Percentiles rank a stretch among this genome's conserved stretches.
Evolutionary conservation across 2,797 vertebrate species (phyloP).

Genomic region (Amniataba percoides): DNA sequence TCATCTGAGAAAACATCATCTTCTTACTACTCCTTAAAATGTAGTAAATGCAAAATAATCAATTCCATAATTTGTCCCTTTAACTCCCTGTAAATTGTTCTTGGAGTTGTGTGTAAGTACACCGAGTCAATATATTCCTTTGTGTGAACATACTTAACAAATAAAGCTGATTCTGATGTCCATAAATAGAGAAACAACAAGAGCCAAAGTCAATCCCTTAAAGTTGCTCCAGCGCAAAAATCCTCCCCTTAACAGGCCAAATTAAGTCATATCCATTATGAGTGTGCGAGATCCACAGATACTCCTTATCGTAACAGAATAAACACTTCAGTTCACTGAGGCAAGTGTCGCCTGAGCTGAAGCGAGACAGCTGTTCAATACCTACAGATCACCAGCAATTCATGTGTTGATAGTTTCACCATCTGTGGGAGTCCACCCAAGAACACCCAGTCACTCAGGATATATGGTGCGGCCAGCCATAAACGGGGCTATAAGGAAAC

Average conservation of each 20-base stretch:
- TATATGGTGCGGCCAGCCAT: conserved; percentile 10
- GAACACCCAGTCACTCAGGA: conserved; percentile 53
- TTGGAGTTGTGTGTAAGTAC: neutral
- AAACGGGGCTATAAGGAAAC: conserved; percentile 30
- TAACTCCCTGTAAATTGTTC: neutral
- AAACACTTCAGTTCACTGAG: neutral
- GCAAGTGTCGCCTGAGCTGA: neutral
- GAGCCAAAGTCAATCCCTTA: neutral
- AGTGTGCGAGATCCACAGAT: neutral
- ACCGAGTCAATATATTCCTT: neutral
- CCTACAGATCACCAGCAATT: conserved; percentile 3
- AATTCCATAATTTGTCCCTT: neutral
- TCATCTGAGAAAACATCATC: neutral
- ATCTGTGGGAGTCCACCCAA: conserved; percentile 39
- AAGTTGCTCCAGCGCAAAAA: too few relatives aligned
- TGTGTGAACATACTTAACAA: neutral
- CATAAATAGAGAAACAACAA: neutral
- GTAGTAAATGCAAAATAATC: neutral
- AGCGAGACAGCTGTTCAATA: conserved; percentile 25
- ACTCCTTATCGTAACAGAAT: conserved; percentile 1
- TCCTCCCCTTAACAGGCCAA: neutral
- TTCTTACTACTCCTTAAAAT: neutral
- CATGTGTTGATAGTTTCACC: conserved; percentile 34
- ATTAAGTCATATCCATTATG: neutral
- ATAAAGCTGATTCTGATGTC: neutral